Base-by-base conservation (phyloP, 2,113 vertebrate genomes). In the Mohoua ochrocephala region DNA sequence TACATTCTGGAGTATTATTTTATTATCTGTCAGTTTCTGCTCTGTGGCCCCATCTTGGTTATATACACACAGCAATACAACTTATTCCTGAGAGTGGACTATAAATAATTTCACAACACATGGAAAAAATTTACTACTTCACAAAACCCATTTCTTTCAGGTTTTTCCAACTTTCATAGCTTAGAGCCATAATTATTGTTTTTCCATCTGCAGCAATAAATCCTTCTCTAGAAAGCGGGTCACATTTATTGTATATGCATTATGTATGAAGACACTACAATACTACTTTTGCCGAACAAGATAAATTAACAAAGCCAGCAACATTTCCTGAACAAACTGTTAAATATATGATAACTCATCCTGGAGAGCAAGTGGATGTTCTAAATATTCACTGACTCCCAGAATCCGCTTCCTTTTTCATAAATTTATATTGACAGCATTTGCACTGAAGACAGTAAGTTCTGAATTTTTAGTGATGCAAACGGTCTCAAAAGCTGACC, bases 201-300 rank as follows among this genome's bases (percentile, higher is more conserved):
- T 96, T 97, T 93, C 94, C 93, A 89, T 88, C 91, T 93, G 84
- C 73, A 95, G 75, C 50, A 78, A 77, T 95, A 96, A 95, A 94
- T 94, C 59, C 59, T 87, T 15, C 65, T 69, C 64, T 78, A 87
- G 87, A 87, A 95, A 95, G 89, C 3, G 0, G 78, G 81, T 84
- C 80, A 76, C 60, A 65, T 84, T 93, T 88, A 84, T 79, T 49
- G 35, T 54, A 27, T 35, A 56, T 71, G 87, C 57, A 87, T 94
- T 92, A 94, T 86, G 45, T 70, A 91, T 65, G 70, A 93, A 77
- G 79, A 85, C 42, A 71, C 39, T 84, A 83, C 88, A 78, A 83
- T 90, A 91, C 65, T 67, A 60, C 68, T 84, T 76, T 41, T 75
- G 73, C 61, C 0, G 0, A 89, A 68, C 52, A 69, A 83, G 59